These are phyloP conservation scores for Vanessa atalanta DNA, from an alignment of 1,140 invertebrate species.

Conservation along the genomic window DNA sequence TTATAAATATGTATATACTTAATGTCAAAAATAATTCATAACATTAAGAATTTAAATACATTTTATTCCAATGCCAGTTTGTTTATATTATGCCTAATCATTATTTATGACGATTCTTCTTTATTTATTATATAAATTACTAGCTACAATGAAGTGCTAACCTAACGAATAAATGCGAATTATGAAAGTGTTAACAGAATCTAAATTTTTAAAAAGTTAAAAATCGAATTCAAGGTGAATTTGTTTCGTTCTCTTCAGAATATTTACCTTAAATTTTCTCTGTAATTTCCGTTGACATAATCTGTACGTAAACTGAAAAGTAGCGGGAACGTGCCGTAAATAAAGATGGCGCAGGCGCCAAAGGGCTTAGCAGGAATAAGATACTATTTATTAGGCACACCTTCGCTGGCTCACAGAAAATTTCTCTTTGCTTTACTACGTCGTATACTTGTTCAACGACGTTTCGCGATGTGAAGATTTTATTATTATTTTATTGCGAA, in stretches of 20 bases:
- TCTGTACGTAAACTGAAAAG: slow-evolving; percentile 47
- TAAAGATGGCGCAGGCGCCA: slow-evolving; percentile 60
- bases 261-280: slow-evolving; percentile 13
- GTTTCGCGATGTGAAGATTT: slow-evolving; percentile 29
- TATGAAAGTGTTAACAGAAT: too few relatives aligned
- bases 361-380: slow-evolving; percentile 54
- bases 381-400: slow-evolving; percentile 58
- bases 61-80: too few relatives aligned
- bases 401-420: slow-evolving; percentile 40
- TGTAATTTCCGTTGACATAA: slow-evolving; percentile 30
- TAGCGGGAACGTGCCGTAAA: slow-evolving; percentile 65
- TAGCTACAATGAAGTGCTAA: too few relatives aligned
- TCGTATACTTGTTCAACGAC: slow-evolving; percentile 19
- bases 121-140: too few relatives aligned
- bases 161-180: too few relatives aligned
- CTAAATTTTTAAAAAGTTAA: too few relatives aligned
- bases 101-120: too few relatives aligned
- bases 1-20: neutral
- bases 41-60: too few relatives aligned
- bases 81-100: too few relatives aligned
- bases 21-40: too few relatives aligned
- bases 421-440: slow-evolving; percentile 40
- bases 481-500: slow-evolving; percentile 19
- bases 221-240: too few relatives aligned
- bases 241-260: neutral